These are phyloP conservation scores for Escarpia spicata DNA, from an alignment of 2,888 invertebrate genomes.

Conservation along the genomic window DNA sequence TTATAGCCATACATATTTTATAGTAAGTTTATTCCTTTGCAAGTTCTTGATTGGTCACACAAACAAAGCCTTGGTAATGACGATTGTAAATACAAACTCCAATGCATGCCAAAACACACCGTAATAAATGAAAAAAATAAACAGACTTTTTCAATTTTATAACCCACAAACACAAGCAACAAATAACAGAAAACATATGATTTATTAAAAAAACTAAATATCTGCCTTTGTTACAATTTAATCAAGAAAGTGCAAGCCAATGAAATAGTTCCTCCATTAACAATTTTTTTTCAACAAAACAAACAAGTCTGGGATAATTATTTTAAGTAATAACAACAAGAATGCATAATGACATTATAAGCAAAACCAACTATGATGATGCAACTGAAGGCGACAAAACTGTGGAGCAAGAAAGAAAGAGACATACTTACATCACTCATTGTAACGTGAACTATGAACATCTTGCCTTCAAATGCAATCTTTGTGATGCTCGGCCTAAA, in stretches of 20 bases:
- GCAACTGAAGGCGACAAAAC: background rate
- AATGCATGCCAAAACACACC: background rate
- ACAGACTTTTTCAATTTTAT: background rate
- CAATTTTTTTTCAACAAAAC: background rate
- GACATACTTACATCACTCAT: slow-evolving; percentile 82
- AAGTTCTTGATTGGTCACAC: background rate
- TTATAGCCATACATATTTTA: background rate
- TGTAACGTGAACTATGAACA: slow-evolving; percentile 94
- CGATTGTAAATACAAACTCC: background rate
- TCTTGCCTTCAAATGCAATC: slow-evolving; percentile 96
- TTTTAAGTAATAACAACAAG: background rate
- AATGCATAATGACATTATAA: background rate
- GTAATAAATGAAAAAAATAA: background rate
- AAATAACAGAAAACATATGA: background rate
- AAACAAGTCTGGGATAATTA: background rate
- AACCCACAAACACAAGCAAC: background rate
- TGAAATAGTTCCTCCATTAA: background rate
- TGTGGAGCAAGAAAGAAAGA: slow-evolving; percentile 14
- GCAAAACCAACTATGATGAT: background rate
- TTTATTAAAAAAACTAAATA: background rate
- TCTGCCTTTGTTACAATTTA: background rate
- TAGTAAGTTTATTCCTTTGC: background rate
- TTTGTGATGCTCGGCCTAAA: slow-evolving; percentile 83
- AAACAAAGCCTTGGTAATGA: background rate
- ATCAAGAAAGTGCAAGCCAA: background rate